phyloP scores from a whole-genome alignment of 1,140 invertebrate species.

The Drosophila sulfurigaster region DNA sequence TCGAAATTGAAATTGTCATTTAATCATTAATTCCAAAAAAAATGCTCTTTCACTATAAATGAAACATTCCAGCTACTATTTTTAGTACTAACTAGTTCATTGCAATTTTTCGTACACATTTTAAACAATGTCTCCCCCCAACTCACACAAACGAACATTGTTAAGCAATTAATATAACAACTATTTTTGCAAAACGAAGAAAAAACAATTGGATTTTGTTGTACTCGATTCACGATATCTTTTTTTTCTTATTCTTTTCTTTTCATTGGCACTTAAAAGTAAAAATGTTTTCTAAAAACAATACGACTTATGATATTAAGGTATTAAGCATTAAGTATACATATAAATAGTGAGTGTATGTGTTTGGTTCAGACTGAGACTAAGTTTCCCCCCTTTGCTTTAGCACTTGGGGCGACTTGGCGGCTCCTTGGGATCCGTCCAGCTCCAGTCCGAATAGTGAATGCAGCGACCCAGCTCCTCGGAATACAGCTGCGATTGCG shows the following conservation, averaged over 20 bases:
- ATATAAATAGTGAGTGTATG: slow-evolving; percentile 24
- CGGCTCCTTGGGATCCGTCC: slow-evolving; percentile 78
- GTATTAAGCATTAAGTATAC: slow-evolving; percentile 25
- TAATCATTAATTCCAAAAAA: slow-evolving; percentile 2
- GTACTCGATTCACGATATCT: slow-evolving; percentile 47
- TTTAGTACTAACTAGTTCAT: slow-evolving; percentile 8
- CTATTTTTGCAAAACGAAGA: slow-evolving; percentile 11
- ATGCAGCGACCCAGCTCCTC: slow-evolving; percentile 73
- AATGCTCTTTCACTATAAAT: background rate
- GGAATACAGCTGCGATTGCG: slow-evolving; percentile 70
- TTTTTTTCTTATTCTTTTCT: slow-evolving; percentile 40
- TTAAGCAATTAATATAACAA: slow-evolving; percentile 45
- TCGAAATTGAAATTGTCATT: background rate
- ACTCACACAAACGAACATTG: slow-evolving; percentile 35
- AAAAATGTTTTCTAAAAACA: slow-evolving; percentile 70
- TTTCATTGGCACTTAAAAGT: slow-evolving; percentile 48
- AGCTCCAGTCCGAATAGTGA: slow-evolving; percentile 74
- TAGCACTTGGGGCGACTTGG: slow-evolving; percentile 70
- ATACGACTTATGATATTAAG: slow-evolving; percentile 35
- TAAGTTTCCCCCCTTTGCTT: background rate
- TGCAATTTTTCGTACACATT: slow-evolving; percentile 2
- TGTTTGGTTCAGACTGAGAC: slow-evolving; percentile 24
- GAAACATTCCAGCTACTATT: slow-evolving; percentile 18
- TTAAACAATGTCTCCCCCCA: slow-evolving; percentile 47
- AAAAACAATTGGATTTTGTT: slow-evolving; percentile 39